phyloP scores from a whole-genome alignment of 1,140 invertebrate species.

The Brachystomella parvula region DNA sequence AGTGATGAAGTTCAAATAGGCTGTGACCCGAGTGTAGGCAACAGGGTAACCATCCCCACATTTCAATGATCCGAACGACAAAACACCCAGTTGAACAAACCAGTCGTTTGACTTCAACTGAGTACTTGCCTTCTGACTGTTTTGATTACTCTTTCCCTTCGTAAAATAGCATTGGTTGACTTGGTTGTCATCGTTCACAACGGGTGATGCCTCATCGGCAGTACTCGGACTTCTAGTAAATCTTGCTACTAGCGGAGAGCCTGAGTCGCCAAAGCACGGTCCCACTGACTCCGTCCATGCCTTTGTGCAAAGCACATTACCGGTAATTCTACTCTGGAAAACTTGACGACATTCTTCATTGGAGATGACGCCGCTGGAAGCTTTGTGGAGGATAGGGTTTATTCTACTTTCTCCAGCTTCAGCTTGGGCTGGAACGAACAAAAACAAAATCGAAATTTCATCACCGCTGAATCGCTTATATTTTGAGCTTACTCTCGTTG shows the following conservation, averaged over 20 bases:
- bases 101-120: constrained; percentile 16
- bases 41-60: constrained; percentile 46
- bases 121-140: neutral
- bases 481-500: constrained; percentile 14
- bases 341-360: constrained; percentile 24
- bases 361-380: constrained; percentile 19
- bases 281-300: neutral
- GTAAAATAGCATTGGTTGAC: constrained; percentile 24
- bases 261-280: constrained; percentile 21
- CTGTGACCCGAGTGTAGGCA: constrained; percentile 45
- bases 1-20: constrained; percentile 43
- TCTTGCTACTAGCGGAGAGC: constrained; percentile 23
- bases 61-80: constrained; percentile 46
- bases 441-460: too few species aligned
- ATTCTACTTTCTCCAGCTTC: neutral
- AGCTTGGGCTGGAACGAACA: too few species aligned
- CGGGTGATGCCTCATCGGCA: neutral
- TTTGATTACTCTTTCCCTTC: constrained; percentile 13
- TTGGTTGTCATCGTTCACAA: constrained; percentile 3
- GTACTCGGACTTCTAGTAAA: constrained; percentile 11
- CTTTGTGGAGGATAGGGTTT: constrained; percentile 25
- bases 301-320: constrained; percentile 27
- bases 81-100: constrained; percentile 43
- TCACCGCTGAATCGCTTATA: neutral
- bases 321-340: constrained; percentile 24